These are phyloP conservation scores for Tragelaphus strepsiceros DNA, from an alignment of 2,113 vertebrate species.

Conservation along the genomic window DNA sequence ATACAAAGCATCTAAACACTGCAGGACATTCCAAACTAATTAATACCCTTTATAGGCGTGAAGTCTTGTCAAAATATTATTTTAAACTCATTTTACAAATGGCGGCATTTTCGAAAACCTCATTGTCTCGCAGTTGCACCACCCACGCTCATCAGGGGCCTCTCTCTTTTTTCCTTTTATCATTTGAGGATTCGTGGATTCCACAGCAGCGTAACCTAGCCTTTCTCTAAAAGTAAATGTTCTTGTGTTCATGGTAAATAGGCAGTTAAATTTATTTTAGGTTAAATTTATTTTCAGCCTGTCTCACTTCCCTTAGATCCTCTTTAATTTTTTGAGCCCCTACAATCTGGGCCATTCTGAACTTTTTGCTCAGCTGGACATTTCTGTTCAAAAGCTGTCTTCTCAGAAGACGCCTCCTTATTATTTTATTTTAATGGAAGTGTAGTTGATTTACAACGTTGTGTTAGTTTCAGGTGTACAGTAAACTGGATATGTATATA, in stretches of 20 bases:
- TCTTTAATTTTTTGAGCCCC: not conserved
- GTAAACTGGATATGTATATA: not conserved
- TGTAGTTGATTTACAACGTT: not conserved
- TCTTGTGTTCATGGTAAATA: not conserved
- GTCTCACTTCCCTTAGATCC: not conserved
- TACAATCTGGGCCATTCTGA: not conserved
- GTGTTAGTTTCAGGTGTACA: not conserved
- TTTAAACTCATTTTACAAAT: conserved; percentile 35
- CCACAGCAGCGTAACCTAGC: not conserved
- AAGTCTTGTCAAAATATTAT: conserved; percentile 53
- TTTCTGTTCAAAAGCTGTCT: not conserved
- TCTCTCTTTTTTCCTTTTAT: not conserved
- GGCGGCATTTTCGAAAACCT: not conserved
- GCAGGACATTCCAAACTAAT: conserved; percentile 39
- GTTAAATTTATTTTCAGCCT: not conserved
- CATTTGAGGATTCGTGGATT: not conserved
- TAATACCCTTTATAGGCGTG: conserved; percentile 22
- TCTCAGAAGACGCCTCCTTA: not conserved
- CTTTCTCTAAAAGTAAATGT: not conserved
- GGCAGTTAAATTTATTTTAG: not conserved
- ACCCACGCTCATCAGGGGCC: not conserved
- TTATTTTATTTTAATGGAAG: not conserved
- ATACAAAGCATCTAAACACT: conserved; percentile 1
- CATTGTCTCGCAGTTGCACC: not conserved
- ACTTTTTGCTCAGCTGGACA: not conserved